Conservation (phyloP, 2,888 invertebrate genomes). For the Phania funesta region DNA sequence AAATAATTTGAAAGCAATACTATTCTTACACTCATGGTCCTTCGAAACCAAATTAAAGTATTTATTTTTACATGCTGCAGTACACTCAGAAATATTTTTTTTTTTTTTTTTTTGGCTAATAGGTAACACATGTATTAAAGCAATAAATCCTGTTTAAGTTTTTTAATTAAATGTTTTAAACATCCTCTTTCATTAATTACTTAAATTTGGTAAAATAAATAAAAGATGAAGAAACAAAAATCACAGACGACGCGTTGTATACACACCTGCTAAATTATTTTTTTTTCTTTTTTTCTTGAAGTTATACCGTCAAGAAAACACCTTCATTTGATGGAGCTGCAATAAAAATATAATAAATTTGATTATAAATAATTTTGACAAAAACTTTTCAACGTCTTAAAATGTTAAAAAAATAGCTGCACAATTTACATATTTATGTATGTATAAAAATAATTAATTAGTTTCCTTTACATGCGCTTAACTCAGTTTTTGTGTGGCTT, state of each 20-base stretch:
- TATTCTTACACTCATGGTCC: not conserved
- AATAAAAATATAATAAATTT: conserved; percentile 53
- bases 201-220: conserved; percentile 26
- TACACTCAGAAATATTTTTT: no score
- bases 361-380: conserved; percentile 28
- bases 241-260: conserved; percentile 4
- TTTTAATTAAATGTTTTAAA: conserved; percentile 32
- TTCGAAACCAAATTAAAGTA: conserved; percentile 5
- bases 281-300: conserved; percentile 22
- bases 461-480: not conserved
- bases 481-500: not conserved
- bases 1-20: no score
- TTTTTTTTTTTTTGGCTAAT: no score
- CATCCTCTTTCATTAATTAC: conserved; percentile 53
- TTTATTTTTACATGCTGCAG: not conserved
- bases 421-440: no score
- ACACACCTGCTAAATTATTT: conserved; percentile 58
- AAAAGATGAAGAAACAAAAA: conserved; percentile 1
- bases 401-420: not conserved
- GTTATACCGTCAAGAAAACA: conserved; percentile 35
- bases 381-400: not conserved
- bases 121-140: not conserved
- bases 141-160: conserved; percentile 53
- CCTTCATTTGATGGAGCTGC: conserved; percentile 50
- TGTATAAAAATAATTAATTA: conserved; percentile 1